Percentiles rank a stretch among this genome's conserved stretches.
phyloP scores from a whole-genome alignment of 2,888 invertebrate genomes.

The Cyaniris semiargus region DNA sequence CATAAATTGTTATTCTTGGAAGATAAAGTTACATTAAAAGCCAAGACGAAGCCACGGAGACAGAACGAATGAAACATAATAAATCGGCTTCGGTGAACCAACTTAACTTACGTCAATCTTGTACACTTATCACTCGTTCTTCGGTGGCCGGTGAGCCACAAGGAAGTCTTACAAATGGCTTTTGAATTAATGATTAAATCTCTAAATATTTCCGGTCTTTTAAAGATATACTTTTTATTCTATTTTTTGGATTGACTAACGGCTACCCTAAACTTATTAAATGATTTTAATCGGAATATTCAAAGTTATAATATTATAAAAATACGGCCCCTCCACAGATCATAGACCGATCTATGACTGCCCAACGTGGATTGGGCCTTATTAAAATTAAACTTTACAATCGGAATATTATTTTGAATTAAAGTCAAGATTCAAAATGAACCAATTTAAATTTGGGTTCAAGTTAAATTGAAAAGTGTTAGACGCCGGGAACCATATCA shows the following conservation, averaged over 20 bases:
- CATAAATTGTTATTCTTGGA: not conserved
- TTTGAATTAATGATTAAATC: not conserved
- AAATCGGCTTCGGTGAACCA: not conserved
- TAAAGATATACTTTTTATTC: not conserved
- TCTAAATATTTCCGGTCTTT: not conserved
- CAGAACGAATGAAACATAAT: not conserved
- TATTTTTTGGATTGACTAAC: too few species aligned
- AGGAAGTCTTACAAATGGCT: constrained; percentile 4
- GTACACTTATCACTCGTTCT: not conserved
- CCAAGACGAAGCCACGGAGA: not conserved
- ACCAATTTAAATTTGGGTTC: constrained; percentile 4
- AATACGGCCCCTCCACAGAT: too few species aligned
- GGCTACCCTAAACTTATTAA: too few species aligned
- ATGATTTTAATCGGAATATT: too few species aligned
- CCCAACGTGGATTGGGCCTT: too few species aligned
- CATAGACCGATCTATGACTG: too few species aligned
- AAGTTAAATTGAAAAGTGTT: constrained; percentile 17
- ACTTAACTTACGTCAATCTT: not conserved
- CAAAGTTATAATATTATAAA: too few species aligned
- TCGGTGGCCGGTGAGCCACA: not conserved
- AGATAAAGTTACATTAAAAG: not conserved
- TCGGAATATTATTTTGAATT: not conserved
- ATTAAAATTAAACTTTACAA: not conserved
- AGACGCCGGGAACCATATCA: not conserved
- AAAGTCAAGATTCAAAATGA: not conserved